Evolutionary conservation across 2,888 invertebrate genomes (phyloP).

Genomic region (Phalera bucephala): DNA sequence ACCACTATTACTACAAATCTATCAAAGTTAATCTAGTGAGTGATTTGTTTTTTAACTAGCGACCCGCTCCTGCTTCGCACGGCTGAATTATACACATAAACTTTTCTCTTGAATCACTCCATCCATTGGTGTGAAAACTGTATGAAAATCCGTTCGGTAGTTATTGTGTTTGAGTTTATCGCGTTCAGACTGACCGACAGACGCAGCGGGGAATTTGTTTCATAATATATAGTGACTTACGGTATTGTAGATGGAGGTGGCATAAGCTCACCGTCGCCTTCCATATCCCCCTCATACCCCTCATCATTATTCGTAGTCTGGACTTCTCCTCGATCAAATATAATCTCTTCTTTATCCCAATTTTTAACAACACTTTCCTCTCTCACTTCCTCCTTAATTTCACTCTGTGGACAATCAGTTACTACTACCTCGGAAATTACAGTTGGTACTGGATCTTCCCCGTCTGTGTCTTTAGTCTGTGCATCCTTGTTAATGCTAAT

Average conservation of each 20-base stretch:
- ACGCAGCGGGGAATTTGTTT: too few relatives aligned
- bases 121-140: too few relatives aligned
- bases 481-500: constrained; percentile 50
- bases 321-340: constrained; percentile 48
- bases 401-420: constrained; percentile 66
- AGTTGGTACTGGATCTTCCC: constrained; percentile 19
- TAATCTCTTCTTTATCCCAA: constrained; percentile 40
- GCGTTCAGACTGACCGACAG: too few relatives aligned
- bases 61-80: too few relatives aligned
- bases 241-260: constrained; percentile 90
- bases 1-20: too few relatives aligned
- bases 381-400: constrained; percentile 30
- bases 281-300: constrained; percentile 84
- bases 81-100: too few relatives aligned
- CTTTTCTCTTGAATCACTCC: too few relatives aligned
- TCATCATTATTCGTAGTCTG: constrained; percentile 79
- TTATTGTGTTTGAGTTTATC: too few relatives aligned
- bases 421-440: constrained; percentile 37
- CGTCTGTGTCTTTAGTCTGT: constrained; percentile 36
- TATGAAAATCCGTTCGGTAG: too few relatives aligned
- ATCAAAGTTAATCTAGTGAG: too few relatives aligned
- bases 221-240: constrained; percentile 44
- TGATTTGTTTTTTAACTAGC: too few relatives aligned
- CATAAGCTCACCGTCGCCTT: constrained; percentile 90
- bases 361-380: constrained; percentile 17